Base-by-base conservation (phyloP, 2,797 vertebrate species). In the Gallinago nigripennis region DNA sequence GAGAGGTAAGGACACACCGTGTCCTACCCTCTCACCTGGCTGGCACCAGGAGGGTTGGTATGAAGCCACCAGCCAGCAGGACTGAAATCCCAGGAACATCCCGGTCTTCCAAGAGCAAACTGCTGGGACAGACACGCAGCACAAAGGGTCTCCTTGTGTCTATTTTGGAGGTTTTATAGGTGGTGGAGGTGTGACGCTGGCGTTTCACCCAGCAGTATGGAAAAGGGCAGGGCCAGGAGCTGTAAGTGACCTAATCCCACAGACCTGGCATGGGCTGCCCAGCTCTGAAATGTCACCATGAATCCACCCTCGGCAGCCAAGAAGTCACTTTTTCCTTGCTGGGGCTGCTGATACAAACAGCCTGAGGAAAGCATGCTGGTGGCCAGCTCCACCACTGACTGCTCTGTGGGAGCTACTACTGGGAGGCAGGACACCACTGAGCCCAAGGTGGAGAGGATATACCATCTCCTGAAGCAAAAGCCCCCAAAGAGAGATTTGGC, bases 121-220 rank as follows among this genome's bases (percentile, higher is more conserved):
- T 12, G 23, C 81, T 65, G 51, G 64, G 90, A 88, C 69, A 82
- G 77, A 33, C 66, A 48, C 0, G 8, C 31, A 71, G 72, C 57
- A 96, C 91, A 90, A 96, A 93, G 94, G 57, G 63, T 96, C 19
- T 76, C 65, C 92, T 96, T 96, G 92, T 94, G 92, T 64, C 86
- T 92, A 8, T 95, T 92, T 86, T 86, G 75, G 90, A 93, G 72
- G 45, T 69, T 93, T 95, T 80, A 71, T 66, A 85, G 88, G 72
- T 89, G 65, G 56, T 37, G 50, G 82, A 92, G 85, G 58, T 76
- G 81, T 82, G 72, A 88, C 1, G 5, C 81, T 93, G 94, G 81
- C 63, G 0, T 35, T 82, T 64, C 76, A 69, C 48, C 68, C 82
- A 64, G 91, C 45, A 82, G 78, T 82, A 90, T 79, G 90, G 92